Evolutionary conservation across 2,888 invertebrate species (phyloP).

Genomic region (Camponotus fellah): DNA sequence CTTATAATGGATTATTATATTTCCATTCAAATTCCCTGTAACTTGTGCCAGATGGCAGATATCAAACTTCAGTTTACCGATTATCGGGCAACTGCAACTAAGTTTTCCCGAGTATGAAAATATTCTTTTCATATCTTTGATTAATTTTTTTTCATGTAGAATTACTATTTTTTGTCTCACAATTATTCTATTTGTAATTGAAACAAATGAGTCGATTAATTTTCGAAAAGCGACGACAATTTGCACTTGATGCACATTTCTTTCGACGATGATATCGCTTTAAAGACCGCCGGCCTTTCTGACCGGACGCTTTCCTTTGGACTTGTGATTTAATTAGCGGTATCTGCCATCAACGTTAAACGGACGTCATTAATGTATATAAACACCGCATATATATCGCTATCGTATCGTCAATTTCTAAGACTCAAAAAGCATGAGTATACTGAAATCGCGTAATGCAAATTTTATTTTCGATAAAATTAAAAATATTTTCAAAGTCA

Average conservation of each 20-base stretch:
- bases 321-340: conserved; percentile 48
- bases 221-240: conserved; percentile 5
- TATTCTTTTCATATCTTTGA: background rate
- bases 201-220: background rate
- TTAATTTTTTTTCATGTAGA: background rate
- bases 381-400: conserved; percentile 28
- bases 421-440: background rate
- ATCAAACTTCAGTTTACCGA: background rate
- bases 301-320: conserved; percentile 15
- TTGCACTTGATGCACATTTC: conserved; percentile 23
- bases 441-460: too few species aligned
- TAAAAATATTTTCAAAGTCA: background rate
- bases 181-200: background rate
- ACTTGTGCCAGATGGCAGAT: background rate
- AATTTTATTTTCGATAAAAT: background rate
- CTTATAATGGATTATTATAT: background rate
- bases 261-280: conserved; percentile 42
- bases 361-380: conserved; percentile 15
- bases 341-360: conserved; percentile 40
- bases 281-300: background rate
- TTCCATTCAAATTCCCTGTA: background rate
- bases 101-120: background rate
- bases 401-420: conserved; percentile 15
- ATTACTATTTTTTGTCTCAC: background rate
- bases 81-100: background rate